These are phyloP conservation scores for Apocheima hispidaria DNA, from an alignment of 2,888 invertebrate genomes.

Conservation along the genomic window DNA sequence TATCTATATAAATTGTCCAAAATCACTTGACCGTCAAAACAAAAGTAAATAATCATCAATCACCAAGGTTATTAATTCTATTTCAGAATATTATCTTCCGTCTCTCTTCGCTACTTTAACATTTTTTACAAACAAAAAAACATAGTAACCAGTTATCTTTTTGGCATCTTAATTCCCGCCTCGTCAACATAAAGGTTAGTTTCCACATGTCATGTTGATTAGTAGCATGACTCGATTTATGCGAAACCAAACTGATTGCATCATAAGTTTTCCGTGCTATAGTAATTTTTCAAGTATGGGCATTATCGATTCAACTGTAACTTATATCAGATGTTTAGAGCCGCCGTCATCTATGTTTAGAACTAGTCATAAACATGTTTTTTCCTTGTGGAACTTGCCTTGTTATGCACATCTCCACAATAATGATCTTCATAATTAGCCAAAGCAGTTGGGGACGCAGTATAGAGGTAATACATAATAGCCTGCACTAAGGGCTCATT, in stretches of 20 bases:
- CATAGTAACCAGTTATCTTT: constrained; percentile 5
- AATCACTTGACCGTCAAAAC: not conserved
- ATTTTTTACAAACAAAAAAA: constrained; percentile 9
- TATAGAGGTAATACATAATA: too few relatives aligned
- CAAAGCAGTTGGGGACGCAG: too few relatives aligned
- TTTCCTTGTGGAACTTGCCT: too few relatives aligned
- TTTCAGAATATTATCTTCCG: not conserved
- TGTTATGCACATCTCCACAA: too few relatives aligned
- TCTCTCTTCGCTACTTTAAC: not conserved
- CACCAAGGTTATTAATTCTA: constrained; percentile 9
- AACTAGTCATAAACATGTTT: too few relatives aligned
- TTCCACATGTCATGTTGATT: not conserved
- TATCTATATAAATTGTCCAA: not conserved
- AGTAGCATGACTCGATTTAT: not conserved
- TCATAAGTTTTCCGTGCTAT: not conserved
- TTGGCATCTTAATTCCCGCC: constrained; percentile 4
- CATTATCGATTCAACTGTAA: not conserved
- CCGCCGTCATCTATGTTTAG: not conserved
- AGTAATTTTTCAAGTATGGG: not conserved
- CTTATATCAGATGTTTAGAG: not conserved
- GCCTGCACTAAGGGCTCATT: not conserved
- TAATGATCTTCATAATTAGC: too few relatives aligned
- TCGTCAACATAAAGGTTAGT: not conserved
- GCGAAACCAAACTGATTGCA: not conserved
- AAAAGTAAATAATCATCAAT: constrained; percentile 4